Evolutionary conservation across 2,888 invertebrate species (phyloP).

Genomic region (Trichopria drosophilae): DNA sequence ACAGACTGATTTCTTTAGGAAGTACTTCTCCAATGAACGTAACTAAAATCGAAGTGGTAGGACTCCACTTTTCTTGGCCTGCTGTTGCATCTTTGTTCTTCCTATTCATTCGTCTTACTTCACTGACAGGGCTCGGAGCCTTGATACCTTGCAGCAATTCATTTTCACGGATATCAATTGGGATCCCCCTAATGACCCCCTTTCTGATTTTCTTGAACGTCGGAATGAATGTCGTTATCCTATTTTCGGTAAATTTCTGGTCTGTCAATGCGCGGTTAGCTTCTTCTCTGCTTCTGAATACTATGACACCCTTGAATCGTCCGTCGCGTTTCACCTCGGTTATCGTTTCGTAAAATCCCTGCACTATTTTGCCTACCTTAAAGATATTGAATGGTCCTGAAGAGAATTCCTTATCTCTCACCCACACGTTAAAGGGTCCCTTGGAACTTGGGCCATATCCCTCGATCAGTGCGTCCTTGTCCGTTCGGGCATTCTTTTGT

Average conservation of each 20-base stretch:
- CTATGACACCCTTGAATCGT: background rate
- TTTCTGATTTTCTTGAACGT: background rate
- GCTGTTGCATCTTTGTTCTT: background rate
- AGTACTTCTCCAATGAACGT: background rate
- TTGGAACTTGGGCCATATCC: background rate
- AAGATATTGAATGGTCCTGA: background rate
- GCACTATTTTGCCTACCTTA: slow-evolving; percentile 2
- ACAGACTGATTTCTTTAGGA: background rate
- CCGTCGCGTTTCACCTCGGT: slow-evolving; percentile 1
- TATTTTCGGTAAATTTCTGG: background rate
- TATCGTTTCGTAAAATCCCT: background rate
- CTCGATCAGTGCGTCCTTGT: too few relatives aligned
- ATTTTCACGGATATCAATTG: background rate
- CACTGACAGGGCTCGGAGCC: background rate
- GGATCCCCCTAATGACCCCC: slow-evolving; percentile 2
- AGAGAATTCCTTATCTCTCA: background rate
- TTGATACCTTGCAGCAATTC: background rate
- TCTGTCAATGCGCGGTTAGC: background rate
- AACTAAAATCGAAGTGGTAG: slow-evolving; percentile 1
- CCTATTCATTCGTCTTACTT: slow-evolving; percentile 1
- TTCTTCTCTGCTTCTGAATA: slow-evolving; percentile 2
- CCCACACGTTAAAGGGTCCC: slow-evolving; percentile 10
- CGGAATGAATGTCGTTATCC: background rate
- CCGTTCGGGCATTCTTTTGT: too few relatives aligned
- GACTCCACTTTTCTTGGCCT: background rate